Evolutionary conservation across 2,888 invertebrate genomes (phyloP), one percentile per base, ranked within the genome.

Genomic region (Protophormia terraenovae): DNA sequence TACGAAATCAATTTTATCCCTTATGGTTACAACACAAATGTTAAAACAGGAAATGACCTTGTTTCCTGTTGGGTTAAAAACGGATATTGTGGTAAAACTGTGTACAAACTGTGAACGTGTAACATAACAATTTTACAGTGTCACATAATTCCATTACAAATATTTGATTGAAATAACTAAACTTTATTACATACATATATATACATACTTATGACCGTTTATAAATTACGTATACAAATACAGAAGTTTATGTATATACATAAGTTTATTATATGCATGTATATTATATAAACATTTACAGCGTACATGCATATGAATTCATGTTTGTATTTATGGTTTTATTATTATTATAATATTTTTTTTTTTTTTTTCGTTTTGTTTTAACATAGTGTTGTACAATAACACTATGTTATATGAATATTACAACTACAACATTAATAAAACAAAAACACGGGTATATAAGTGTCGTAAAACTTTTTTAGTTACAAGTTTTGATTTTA

Each of bases 21-120:
- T 38, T 2, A 45, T 50, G 24, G 35, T 35, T 75, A 27, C 14
- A 62, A 75, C 22, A n/a, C 3, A 35, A 60, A 78, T 69, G 12
- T 38, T n/a, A 60, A 45, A 78, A 73, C 47, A 58, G 73, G 80
- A 80, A 58, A 80, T 80, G 47, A 73, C 35, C 73, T 47, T 38
- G 66, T 73, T 73, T 80, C 80, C 80, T 66, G 73, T 80, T 69
- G 47, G 66, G 45, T 58, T 73, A 67, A 10, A 35, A 67, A 19
- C 55, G 80, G 80, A 80, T 66, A 73, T 80, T 80, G 73, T 47
- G 73, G 80, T n/a, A 5, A 78, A 69, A 69, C 35, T 38, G n/a
- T 38, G 7, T 16, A 35, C n/a, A n/a, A n/a, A n/a, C n/a, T 22
- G 10, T 10, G 12, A 8, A 19, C 12, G 41, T 69, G n/a, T 8